phyloP scores from a whole-genome alignment of 2,113 vertebrate species.

The Ginglymostoma cirratum region DNA sequence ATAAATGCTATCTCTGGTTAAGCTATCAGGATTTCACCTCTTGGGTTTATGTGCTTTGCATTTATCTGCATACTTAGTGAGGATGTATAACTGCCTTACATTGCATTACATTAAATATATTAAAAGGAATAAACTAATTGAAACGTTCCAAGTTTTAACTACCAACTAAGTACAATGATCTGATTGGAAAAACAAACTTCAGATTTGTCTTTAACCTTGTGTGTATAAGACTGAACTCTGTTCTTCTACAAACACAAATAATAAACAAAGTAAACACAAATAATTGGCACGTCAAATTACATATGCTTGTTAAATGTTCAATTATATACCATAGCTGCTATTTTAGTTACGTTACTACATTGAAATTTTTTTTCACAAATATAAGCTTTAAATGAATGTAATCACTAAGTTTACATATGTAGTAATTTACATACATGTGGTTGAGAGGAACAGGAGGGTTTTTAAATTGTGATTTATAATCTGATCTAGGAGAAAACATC shows the following conservation, averaged over 20 bases:
- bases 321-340: neutral
- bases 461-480: neutral
- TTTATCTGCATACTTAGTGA: neutral
- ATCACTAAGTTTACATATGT: neutral
- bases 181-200: neutral
- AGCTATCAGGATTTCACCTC: neutral
- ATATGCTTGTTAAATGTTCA: neutral
- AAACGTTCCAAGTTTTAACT: neutral
- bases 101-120: neutral
- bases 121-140: neutral
- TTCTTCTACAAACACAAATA: neutral
- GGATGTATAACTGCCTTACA: neutral
- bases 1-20: neutral
- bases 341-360: neutral
- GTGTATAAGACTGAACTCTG: neutral
- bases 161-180: neutral
- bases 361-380: neutral
- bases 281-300: neutral
- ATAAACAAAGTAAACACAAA: neutral
- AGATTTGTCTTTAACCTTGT: neutral
- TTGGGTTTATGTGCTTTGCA: neutral
- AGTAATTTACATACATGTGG: neutral
- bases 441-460: neutral
- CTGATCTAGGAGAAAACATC: neutral
- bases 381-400: neutral